A percentile compares a stretch with the other conserved stretches of the same genome.
phyloP scores from a whole-genome alignment of 2,797 vertebrate genomes.

The Neosalanx taihuensis region DNA sequence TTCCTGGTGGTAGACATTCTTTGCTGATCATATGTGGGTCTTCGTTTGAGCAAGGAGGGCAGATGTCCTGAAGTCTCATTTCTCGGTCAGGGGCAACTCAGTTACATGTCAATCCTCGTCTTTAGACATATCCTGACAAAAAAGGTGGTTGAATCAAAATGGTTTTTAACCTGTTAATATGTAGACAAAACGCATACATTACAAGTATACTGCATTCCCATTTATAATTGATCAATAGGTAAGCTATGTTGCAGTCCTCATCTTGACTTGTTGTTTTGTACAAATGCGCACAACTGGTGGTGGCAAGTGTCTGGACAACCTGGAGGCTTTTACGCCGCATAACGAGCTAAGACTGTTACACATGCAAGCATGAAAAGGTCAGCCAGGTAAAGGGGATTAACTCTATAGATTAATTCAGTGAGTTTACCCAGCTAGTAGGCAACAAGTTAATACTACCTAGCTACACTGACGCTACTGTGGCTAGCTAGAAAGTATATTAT shows the following conservation, averaged over 20 bases:
- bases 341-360: constrained; percentile 22
- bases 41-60: neutral
- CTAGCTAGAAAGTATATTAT: neutral
- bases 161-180: neutral
- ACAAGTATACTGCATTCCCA: too few relatives aligned
- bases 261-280: neutral
- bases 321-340: constrained; percentile 24
- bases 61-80: neutral
- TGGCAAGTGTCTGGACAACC: neutral
- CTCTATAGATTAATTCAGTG: constrained; percentile 40
- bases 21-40: neutral
- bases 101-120: neutral
- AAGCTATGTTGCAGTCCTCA: too few relatives aligned
- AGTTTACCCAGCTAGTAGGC: neutral
- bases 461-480: neutral
- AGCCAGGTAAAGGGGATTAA: constrained; percentile 54
- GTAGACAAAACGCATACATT: too few relatives aligned
- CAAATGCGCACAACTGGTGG: neutral
- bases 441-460: neutral
- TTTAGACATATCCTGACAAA: neutral
- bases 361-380: constrained; percentile 37
- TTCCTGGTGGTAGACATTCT: constrained; percentile 4
- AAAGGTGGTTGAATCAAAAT: constrained; percentile 12
- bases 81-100: neutral
- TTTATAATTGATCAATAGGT: neutral